phyloP scores from a whole-genome alignment of 2,113 vertebrate genomes.

The Catharus bicknelli region DNA sequence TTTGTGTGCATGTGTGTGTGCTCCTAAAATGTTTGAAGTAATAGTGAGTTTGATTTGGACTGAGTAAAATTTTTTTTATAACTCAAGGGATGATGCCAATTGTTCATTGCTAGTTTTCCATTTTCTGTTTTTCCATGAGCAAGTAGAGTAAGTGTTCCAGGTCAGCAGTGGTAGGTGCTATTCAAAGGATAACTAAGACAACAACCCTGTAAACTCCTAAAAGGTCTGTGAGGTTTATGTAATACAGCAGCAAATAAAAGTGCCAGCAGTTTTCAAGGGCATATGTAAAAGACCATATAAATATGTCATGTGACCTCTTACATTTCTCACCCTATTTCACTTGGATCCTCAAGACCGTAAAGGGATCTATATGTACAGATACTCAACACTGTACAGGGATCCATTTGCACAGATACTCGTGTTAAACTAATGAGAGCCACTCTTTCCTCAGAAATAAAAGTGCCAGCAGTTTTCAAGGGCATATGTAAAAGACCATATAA shows the following conservation, averaged over 20 bases:
- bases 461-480: background rate
- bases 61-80: background rate
- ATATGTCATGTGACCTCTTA: background rate
- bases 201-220: background rate
- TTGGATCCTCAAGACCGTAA: background rate
- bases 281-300: background rate
- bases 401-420: background rate
- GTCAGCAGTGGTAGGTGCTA: background rate
- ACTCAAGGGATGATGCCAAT: background rate
- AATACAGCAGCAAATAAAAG: background rate
- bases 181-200: background rate
- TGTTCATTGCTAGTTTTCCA: background rate
- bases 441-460: background rate
- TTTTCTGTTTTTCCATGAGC: background rate
- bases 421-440: background rate
- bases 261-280: background rate
- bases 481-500: background rate
- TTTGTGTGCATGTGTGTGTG: rapidly evolving
- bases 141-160: background rate
- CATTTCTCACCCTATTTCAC: background rate
- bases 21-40: background rate
- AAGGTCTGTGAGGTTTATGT: background rate
- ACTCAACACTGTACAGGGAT: background rate
- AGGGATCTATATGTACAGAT: background rate
- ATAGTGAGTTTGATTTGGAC: background rate